phyloP scores from a whole-genome alignment of 2,888 invertebrate genomes.

The Stramonita haemastoma region DNA sequence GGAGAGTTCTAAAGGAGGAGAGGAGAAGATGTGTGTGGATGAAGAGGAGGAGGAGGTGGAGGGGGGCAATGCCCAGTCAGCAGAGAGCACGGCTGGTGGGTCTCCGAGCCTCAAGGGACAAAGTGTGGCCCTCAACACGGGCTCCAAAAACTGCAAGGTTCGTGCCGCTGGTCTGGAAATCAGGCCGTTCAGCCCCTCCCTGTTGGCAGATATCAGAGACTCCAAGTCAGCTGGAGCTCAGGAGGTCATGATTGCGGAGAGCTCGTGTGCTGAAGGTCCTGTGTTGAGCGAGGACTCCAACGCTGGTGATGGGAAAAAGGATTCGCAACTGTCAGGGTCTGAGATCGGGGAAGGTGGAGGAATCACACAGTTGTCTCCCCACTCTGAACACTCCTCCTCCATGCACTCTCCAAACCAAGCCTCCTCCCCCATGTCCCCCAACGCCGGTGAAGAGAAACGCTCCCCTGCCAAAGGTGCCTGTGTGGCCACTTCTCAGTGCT shows the following conservation, averaged over 20 bases:
- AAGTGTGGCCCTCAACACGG: neutral
- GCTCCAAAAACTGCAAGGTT: too few species aligned
- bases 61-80: neutral
- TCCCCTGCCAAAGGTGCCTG: neutral
- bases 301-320: neutral
- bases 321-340: neutral
- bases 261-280: neutral
- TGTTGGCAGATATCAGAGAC: too few species aligned
- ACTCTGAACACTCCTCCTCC: conserved; percentile 13
- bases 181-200: too few species aligned
- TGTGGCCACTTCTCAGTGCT: neutral
- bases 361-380: neutral
- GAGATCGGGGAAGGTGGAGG: neutral
- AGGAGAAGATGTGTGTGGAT: neutral
- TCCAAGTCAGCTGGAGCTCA: neutral
- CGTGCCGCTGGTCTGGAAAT: too few species aligned
- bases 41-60: neutral
- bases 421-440: neutral
- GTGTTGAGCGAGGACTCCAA: neutral
- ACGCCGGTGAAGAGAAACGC: neutral
- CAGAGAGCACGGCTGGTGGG: neutral
- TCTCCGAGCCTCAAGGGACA: neutral
- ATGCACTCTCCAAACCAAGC: neutral
- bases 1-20: neutral
- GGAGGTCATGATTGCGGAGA: neutral